Conservation (phyloP, 2,888 invertebrate species). For the Epinotia bilunana region DNA sequence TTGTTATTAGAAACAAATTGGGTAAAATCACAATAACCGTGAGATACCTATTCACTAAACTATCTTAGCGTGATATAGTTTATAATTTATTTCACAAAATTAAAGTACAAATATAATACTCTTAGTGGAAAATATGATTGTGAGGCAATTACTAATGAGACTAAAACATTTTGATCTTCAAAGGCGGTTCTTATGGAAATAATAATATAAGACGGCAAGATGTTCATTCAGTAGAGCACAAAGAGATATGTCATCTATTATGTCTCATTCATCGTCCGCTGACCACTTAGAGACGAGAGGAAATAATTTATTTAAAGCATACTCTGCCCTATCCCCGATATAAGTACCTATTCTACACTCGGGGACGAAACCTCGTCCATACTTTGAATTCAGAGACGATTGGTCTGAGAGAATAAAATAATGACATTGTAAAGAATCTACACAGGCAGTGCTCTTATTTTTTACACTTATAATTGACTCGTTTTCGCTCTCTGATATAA, state of each 20-base stretch:
- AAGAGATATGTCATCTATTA: slow-evolving; percentile 78
- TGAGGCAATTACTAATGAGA: slow-evolving; percentile 61
- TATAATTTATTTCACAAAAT: not conserved
- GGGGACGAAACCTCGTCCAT: slow-evolving; percentile 22
- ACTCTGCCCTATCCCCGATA: slow-evolving; percentile 58
- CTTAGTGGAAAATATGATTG: slow-evolving; percentile 11
- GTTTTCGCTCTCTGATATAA: slow-evolving; percentile 67
- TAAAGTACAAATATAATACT: not conserved
- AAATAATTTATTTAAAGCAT: slow-evolving; percentile 77
- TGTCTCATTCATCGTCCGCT: slow-evolving; percentile 72
- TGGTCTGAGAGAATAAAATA: not conserved
- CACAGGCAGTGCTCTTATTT: slow-evolving; percentile 48
- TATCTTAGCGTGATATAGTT: not conserved
- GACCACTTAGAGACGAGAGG: slow-evolving; percentile 76
- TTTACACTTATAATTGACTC: slow-evolving; percentile 59
- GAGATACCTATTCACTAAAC: slow-evolving; percentile 9
- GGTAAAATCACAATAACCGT: slow-evolving; percentile 27
- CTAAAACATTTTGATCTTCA: slow-evolving; percentile 61
- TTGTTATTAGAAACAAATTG: slow-evolving; percentile 41
- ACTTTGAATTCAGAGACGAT: slow-evolving; percentile 12
- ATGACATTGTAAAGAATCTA: slow-evolving; percentile 10
- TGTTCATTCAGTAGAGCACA: slow-evolving; percentile 66
- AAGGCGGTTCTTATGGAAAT: slow-evolving; percentile 55
- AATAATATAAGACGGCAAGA: slow-evolving; percentile 63
- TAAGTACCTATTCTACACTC: slow-evolving; percentile 46